phyloP scores from a whole-genome alignment of 2,888 invertebrate genomes.

The Epirrhoe tristata region DNA sequence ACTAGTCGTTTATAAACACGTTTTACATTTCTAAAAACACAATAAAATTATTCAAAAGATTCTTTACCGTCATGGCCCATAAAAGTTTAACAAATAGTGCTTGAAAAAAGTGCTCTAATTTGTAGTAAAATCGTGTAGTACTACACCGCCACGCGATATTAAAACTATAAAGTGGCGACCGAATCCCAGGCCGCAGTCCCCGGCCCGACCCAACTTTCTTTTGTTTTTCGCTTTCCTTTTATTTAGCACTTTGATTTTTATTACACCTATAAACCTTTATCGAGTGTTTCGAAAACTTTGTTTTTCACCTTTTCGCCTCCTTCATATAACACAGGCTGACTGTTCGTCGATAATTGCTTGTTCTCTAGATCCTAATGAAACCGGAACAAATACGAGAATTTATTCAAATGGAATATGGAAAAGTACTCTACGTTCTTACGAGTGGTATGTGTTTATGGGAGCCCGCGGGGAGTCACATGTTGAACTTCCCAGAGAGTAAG shows the following conservation, averaged over 20 bases:
- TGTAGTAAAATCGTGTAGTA: slow-evolving; percentile 71
- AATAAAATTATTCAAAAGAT: slow-evolving; percentile 5
- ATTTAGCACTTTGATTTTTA: slow-evolving; percentile 63
- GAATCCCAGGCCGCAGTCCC: slow-evolving; percentile 58
- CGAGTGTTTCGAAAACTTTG: slow-evolving; percentile 53
- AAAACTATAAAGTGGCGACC: slow-evolving; percentile 83
- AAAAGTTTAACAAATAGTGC: neutral
- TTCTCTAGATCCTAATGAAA: slow-evolving; percentile 44
- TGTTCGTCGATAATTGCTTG: neutral
- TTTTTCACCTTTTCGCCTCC: slow-evolving; percentile 41
- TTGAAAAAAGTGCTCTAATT: slow-evolving; percentile 61
- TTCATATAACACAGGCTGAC: slow-evolving; percentile 18
- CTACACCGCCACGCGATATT: slow-evolving; percentile 77
- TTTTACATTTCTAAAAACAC: slow-evolving; percentile 5
- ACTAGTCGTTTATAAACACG: neutral
- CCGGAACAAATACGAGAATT: slow-evolving; percentile 52
- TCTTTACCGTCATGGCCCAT: neutral
- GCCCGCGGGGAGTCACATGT: slow-evolving; percentile 74
- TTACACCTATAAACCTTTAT: slow-evolving; percentile 57
- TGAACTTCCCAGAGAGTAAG: slow-evolving; percentile 73
- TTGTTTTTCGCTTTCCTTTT: slow-evolving; percentile 63
- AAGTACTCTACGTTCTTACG: slow-evolving; percentile 55
- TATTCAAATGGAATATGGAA: slow-evolving; percentile 73
- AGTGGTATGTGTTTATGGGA: slow-evolving; percentile 72
- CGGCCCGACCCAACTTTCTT: slow-evolving; percentile 51